Conservation (phyloP, 2,888 invertebrate genomes). For the Mythimna impura region DNA sequence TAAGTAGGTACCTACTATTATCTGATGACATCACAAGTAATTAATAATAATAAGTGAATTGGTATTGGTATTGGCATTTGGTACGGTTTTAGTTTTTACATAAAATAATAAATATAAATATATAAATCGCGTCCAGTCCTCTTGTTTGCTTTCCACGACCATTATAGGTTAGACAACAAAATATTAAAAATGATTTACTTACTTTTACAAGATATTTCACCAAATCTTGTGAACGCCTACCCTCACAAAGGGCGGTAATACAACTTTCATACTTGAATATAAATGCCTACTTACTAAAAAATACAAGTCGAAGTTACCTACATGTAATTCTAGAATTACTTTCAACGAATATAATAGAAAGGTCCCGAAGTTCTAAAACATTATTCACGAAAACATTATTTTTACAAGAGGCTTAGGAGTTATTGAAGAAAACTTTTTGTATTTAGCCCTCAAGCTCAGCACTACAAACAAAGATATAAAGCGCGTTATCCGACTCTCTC, state of each 20-base stretch:
- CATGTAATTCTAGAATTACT: conserved; percentile 54
- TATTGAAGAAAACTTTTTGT: conserved; percentile 60
- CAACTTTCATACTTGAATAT: conserved; percentile 38
- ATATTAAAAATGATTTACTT: conserved; percentile 3
- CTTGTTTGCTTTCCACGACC: not conserved
- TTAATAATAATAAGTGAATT: not conserved
- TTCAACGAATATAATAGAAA: conserved; percentile 44
- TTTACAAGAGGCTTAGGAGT: conserved; percentile 47
- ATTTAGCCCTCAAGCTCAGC: conserved; percentile 40
- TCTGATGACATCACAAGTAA: not conserved
- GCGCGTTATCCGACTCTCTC: conserved; percentile 47
- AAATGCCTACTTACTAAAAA: conserved; percentile 20
- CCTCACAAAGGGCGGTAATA: conserved; percentile 8
- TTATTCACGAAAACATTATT: conserved; percentile 52
- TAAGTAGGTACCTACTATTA: not conserved
- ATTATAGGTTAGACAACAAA: not conserved
- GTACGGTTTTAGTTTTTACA: not conserved
- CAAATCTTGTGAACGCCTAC: too few species aligned
- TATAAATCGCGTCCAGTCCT: not conserved
- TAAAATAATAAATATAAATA: not conserved
- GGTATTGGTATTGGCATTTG: not conserved
- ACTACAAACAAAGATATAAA: conserved; percentile 64
- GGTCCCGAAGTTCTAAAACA: conserved; percentile 37
- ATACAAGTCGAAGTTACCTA: conserved; percentile 17
- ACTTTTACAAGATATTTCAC: too few species aligned